Conservation (phyloP, 2,888 invertebrate genomes). For the Acanthosoma haemorrhoidale region DNA sequence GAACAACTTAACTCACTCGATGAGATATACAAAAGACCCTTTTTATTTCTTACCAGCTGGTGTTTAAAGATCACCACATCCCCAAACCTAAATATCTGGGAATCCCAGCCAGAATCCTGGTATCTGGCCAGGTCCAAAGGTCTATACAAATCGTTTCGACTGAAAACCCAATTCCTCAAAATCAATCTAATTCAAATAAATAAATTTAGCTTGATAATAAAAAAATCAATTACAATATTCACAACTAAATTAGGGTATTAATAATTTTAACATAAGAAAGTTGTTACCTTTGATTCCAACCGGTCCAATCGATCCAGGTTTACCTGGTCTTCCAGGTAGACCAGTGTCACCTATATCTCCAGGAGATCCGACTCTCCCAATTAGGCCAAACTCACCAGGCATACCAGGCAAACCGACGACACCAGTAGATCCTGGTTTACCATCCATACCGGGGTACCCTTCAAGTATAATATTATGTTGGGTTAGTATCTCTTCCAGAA, state of each 20-base stretch:
- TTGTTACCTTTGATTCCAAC: slow-evolving; percentile 11
- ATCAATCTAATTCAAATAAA: too few species aligned
- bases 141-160: too few species aligned
- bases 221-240: too few species aligned
- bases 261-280: neutral
- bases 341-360: slow-evolving; percentile 28
- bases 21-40: too few species aligned
- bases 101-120: too few species aligned
- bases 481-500: neutral
- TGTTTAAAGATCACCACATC: too few species aligned
- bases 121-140: too few species aligned
- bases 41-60: too few species aligned
- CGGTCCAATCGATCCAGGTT: slow-evolving; percentile 18
- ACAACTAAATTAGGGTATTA: neutral
- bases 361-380: slow-evolving; percentile 48
- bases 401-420: slow-evolving; percentile 50
- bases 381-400: slow-evolving; percentile 50
- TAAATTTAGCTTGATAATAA: too few species aligned
- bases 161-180: too few species aligned
- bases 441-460: slow-evolving; percentile 36
- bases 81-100: too few species aligned
- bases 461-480: neutral
- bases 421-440: slow-evolving; percentile 55
- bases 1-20: too few species aligned
- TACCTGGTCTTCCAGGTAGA: slow-evolving; percentile 30